Evolutionary conservation across 2,113 vertebrate genomes (phyloP).

Genomic region (Tachysurus vachellii): DNA sequence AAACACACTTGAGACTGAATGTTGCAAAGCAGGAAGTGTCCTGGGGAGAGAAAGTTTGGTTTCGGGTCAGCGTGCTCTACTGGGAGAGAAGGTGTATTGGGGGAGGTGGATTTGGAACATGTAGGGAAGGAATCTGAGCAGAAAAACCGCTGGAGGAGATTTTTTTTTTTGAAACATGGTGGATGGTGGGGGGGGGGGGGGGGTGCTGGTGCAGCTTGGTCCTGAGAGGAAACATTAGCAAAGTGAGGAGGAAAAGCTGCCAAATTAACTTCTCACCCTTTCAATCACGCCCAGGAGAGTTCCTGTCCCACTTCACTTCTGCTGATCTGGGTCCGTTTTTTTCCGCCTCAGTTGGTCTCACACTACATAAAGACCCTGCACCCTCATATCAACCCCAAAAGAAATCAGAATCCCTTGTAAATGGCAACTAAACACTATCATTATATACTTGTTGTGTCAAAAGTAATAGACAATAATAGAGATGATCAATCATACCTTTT

Average conservation of each 20-base stretch:
- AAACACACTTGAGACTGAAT: constrained; percentile 99
- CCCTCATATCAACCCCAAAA: constrained; percentile 54
- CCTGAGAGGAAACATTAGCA: constrained; percentile 90
- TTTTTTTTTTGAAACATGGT: constrained; percentile 9
- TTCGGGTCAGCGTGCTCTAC: constrained; percentile 94
- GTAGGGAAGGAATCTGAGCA: constrained; percentile 44
- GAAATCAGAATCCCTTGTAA: not conserved
- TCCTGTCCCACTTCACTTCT: constrained; percentile 87
- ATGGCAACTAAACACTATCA: constrained; percentile 52
- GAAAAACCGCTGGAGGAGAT: constrained; percentile 35
- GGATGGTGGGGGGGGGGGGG: constrained; percentile 59
- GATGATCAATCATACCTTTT: constrained; percentile 32
- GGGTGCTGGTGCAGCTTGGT: constrained; percentile 76
- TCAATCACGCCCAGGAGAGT: constrained; percentile 99
- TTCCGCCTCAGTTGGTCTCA: constrained; percentile 61
- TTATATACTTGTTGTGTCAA: not conserved
- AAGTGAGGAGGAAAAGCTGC: constrained; percentile 97
- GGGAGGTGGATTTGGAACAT: constrained; percentile 64
- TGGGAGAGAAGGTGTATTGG: constrained; percentile 82
- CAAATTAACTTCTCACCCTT: constrained; percentile 99
- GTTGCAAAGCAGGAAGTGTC: constrained; percentile 98
- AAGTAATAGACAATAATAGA: constrained; percentile 53
- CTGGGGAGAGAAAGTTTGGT: constrained; percentile 96
- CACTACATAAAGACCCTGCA: constrained; percentile 62
- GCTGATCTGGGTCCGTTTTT: constrained; percentile 80